Percentiles rank a stretch among this genome's conserved stretches.
phyloP scores from a whole-genome alignment of 2,113 vertebrate species.

The Phasianus colchicus region DNA sequence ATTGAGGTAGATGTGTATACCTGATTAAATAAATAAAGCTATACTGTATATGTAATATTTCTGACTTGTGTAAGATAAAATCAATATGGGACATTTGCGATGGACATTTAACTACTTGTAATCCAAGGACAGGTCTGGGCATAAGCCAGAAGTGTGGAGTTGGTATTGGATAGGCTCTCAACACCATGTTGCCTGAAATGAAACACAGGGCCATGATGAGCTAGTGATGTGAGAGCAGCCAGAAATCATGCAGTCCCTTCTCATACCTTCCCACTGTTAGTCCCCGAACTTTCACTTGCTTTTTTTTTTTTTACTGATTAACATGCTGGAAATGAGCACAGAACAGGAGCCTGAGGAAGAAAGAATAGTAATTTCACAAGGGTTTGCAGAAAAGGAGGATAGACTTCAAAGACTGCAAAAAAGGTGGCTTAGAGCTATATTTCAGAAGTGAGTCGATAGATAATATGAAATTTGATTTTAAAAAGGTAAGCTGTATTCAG shows the following conservation, averaged over 20 bases:
- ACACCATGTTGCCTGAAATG: accelerated
- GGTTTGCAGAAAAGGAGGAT: background rate
- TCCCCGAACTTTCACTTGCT: background rate
- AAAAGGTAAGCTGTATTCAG: background rate
- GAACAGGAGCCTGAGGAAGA: background rate
- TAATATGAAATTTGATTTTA: background rate
- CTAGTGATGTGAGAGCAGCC: background rate
- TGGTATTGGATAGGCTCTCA: background rate
- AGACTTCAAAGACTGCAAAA: background rate
- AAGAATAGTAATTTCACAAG: background rate
- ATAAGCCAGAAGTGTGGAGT: background rate
- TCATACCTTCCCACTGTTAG: background rate
- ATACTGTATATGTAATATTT: background rate
- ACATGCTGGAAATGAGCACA: background rate
- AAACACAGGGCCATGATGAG: background rate
- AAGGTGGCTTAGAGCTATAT: background rate
- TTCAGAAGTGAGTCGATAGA: background rate
- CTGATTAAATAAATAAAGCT: background rate
- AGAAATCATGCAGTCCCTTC: background rate
- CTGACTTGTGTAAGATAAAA: background rate
- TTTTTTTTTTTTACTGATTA: background rate
- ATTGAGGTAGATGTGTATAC: background rate
- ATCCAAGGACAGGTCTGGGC: background rate
- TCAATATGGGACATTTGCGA: background rate
- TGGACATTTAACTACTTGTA: background rate